Base-by-base conservation (phyloP, 2,113 vertebrate species). In the Aegotheles bennettii region DNA sequence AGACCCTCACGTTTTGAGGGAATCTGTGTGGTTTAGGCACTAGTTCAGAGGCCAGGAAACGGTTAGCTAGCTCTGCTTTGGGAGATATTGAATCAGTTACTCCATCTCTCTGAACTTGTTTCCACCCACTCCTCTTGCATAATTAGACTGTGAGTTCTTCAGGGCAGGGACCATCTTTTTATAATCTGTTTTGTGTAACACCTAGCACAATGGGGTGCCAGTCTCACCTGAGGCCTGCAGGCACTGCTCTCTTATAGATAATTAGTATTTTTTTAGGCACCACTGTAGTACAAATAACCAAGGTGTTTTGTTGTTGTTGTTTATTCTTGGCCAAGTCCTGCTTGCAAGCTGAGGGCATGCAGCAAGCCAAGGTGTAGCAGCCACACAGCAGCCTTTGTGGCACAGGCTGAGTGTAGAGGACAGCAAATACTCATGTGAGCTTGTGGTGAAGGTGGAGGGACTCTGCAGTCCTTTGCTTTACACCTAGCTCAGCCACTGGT, bases 151-250 rank as follows among this genome's bases (percentile, higher is more conserved):
- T 40, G 71, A 94, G 36, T 60, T 95, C 93, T 96, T 28, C 79
- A 86, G 96, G 95, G 94, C 93, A 96, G 79, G 87, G 96, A 81
- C 92, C 94, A 85, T 91, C 88, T 80, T 76, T 92, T 90, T 86
- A 81, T 81, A 73, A 68, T 65, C 51, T 97, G 92, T 92, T 96
- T 96, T 95, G 92, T 94, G 94, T 94, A 96, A 94, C 93, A 96
- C 96, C 90, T 96, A 59, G 36, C 88, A 93, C 80, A 93, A 90
- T 86, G 92, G 76, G 83, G 94, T 95, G 93, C 94, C 93, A 93
- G 94, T 74, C 94, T 96, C 79, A 87, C 94, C 92, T 70, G 71
- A 68, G 94, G 90, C 95, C 93, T 95, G 79, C 90, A 71, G 94
- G 93, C 93, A 86, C 76, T 6, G 10, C 9, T 38, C 67, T 94